phyloP scores from a whole-genome alignment of 1,140 invertebrate genomes.

The Trypoxylus dichotomus region DNA sequence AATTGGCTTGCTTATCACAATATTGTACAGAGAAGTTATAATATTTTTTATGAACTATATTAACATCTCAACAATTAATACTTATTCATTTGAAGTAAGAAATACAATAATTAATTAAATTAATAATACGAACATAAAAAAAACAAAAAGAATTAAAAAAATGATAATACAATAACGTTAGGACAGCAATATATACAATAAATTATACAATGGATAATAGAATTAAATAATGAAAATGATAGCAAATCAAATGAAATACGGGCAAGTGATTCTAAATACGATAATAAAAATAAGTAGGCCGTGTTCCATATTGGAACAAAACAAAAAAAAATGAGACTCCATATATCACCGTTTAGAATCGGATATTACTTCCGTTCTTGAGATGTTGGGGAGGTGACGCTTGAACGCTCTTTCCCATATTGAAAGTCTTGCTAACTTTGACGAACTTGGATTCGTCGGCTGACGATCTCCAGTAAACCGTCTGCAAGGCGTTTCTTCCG shows the following conservation, averaged over 20 bases:
- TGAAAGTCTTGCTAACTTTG: slow-evolving; percentile 33
- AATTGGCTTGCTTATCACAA: background rate
- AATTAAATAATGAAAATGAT: no score
- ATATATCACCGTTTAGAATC: background rate
- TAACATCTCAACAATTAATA: background rate
- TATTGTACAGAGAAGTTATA: background rate
- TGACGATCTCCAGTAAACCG: slow-evolving; percentile 66
- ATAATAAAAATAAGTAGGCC: no score
- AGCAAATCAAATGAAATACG: no score
- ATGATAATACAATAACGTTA: no score
- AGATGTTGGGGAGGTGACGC: background rate
- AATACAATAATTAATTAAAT: background rate
- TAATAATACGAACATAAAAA: no score
- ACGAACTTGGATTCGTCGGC: slow-evolving; percentile 27
- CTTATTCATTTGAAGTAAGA: background rate
- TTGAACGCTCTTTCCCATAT: slow-evolving; percentile 1
- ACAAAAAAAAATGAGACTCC: background rate
- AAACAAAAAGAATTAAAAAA: no score
- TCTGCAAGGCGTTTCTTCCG: slow-evolving; percentile 69
- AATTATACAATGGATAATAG: no score
- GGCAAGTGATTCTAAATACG: no score
- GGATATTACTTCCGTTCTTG: background rate
- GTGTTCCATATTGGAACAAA: background rate
- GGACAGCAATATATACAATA: no score
- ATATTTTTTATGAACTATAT: background rate